A percentile compares a stretch with the other conserved stretches of the same genome.
Conservation (phyloP, 2,888 invertebrate species). For the Leptinotarsa peninsularis region DNA sequence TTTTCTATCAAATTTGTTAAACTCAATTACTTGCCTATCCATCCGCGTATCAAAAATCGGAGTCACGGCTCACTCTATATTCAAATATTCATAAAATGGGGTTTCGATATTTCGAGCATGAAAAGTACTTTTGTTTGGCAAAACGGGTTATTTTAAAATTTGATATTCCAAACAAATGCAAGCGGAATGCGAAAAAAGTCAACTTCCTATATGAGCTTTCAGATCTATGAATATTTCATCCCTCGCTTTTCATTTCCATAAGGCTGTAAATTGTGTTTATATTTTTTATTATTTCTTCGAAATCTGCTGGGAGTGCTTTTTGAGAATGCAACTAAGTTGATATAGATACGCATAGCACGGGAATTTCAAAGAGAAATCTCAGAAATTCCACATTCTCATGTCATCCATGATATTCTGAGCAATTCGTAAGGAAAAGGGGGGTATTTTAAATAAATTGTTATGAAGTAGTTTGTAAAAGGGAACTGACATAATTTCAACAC, state of each 20-base stretch:
- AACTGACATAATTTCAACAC: too few species aligned
- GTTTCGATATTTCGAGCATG: background rate
- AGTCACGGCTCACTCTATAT: background rate
- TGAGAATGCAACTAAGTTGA: too few species aligned
- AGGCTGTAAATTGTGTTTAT: background rate
- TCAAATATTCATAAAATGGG: background rate
- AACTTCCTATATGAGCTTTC: slow-evolving; percentile 14
- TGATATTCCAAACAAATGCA: slow-evolving; percentile 25
- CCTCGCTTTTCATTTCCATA: background rate
- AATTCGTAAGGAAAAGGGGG: too few species aligned
- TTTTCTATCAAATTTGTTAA: background rate
- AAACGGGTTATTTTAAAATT: slow-evolving; percentile 13
- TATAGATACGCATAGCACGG: too few species aligned
- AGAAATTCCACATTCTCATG: too few species aligned
- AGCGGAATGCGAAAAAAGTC: background rate
- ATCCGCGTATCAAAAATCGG: background rate
- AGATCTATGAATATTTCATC: slow-evolving; percentile 25
- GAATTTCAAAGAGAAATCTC: too few species aligned
- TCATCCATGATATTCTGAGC: too few species aligned
- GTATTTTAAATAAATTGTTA: too few species aligned
- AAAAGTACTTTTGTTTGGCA: background rate
- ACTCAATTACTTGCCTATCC: too few species aligned
- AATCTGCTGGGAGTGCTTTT: background rate
- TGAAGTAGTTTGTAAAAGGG: too few species aligned
- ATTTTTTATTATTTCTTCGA: background rate